Percentiles rank a stretch among this genome's conserved stretches.
Evolutionary conservation across 2,797 vertebrate species (phyloP).

Genomic region (Sebastes hubbsi): DNA sequence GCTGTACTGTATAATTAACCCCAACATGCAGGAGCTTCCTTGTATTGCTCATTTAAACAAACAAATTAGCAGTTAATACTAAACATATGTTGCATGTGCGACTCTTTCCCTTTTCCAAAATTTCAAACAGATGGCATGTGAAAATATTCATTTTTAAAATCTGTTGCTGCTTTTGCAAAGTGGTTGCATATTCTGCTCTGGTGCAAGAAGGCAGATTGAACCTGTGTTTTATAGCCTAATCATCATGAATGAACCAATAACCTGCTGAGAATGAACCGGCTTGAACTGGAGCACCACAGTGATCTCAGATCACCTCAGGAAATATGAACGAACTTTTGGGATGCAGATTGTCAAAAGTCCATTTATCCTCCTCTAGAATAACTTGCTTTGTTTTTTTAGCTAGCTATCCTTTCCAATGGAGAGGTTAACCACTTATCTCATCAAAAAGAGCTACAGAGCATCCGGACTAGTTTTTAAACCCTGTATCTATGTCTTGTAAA

Average conservation of each 20-base stretch:
- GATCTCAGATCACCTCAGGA: not conserved
- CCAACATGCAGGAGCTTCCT: not conserved
- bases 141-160: conserved; percentile 3
- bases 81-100: not conserved
- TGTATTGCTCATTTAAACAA: no score
- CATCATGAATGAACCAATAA: not conserved
- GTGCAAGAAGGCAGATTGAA: not conserved
- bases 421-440: rapidly evolving
- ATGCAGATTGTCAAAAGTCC: not conserved
- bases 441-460: rapidly evolving
- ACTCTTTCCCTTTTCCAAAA: not conserved
- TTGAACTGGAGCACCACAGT: not conserved
- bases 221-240: not conserved
- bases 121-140: conserved; percentile 34
- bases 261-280: not conserved
- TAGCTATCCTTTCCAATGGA: rapidly evolving
- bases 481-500: no score
- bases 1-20: not conserved
- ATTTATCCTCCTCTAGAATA: not conserved
- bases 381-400: no score
- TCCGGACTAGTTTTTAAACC: no score
- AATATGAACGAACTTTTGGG: not conserved
- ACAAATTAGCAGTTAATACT: not conserved
- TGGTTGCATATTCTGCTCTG: not conserved
- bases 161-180: not conserved